phyloP scores from a whole-genome alignment of 2,888 invertebrate species.

The Hybos culiciformis region DNA sequence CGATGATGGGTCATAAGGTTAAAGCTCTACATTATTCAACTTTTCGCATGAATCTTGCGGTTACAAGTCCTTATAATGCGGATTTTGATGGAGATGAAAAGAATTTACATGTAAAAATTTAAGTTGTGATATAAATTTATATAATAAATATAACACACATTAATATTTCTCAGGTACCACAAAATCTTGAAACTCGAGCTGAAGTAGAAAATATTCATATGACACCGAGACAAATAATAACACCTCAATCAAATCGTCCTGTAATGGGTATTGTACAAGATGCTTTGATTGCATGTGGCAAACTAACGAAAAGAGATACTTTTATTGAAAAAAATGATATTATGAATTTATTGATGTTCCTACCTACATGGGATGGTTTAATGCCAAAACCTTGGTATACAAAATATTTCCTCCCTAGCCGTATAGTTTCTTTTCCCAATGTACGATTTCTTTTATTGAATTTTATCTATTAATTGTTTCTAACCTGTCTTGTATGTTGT shows the following conservation, averaged over 20 bases:
- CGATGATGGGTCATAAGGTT: conserved; percentile 52
- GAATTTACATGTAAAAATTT: conserved; percentile 55
- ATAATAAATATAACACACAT: no score
- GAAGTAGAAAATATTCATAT: conserved; percentile 44
- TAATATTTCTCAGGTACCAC: no score
- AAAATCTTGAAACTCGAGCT: conserved; percentile 49
- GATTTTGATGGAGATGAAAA: conserved; percentile 61
- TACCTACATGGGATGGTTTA: conserved; percentile 96
- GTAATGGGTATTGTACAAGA: conserved; percentile 99
- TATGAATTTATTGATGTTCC: conserved; percentile 94
- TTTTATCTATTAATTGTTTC: no score
- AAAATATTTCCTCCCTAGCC: no score
- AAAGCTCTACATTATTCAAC: conserved; percentile 55
- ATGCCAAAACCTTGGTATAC: conserved; percentile 69
- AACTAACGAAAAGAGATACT: conserved; percentile 93
- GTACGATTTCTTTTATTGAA: no score
- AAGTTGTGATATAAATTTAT: no score
- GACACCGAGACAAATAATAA: conserved; percentile 50
- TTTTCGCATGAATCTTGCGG: conserved; percentile 50
- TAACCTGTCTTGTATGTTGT: no score
- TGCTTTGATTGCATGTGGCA: conserved; percentile 85
- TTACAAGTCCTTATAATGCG: conserved; percentile 55
- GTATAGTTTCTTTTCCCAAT: no score
- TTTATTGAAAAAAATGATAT: conserved; percentile 91
- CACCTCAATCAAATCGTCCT: conserved; percentile 52